Base-by-base conservation (phyloP, 2,113 vertebrate genomes). In the Oreochromis tanganicae region DNA sequence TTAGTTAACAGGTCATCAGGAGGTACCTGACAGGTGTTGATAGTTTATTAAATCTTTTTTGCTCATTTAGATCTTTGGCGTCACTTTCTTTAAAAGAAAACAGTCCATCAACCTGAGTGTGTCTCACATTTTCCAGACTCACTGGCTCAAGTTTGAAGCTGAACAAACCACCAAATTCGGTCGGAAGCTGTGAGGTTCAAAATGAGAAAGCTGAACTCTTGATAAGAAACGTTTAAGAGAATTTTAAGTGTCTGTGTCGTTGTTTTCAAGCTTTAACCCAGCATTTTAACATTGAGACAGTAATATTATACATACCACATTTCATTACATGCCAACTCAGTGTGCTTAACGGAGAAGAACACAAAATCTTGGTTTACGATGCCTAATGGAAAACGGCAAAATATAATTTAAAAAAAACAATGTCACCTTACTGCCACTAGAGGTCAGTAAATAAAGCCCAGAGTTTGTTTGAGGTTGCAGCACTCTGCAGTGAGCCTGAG, bases 111-210 rank as follows among this genome's bases (percentile, higher is more conserved):
- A 83, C 3, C 5, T 4, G 29, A 52, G 50, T 9, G 9, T 6
- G 91, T 91, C 14, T 89, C 86, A 19, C 43, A 89, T 21, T 84
- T 83, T 46, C 93, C 92, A 94, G 83, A 94, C 91, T 17, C 55
- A 36, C 27, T 59, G 59, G 59, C 32, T 66, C 29, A 66, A 4
- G 17, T 19, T 7, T 36, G n/a, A 27, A 75, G 21, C 24, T 50
- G 14, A 75, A 16, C 9, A 7, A 29, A 50, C 19, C 16, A 63
- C 16, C 10, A 38, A 66, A 66, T 66, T 66, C 1, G 0, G 17
- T 36, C 16, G 34, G 29, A 61, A 61, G 5, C 3, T 21, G 19
- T 21, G 34, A 38, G 34, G 63, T 68, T 68, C 34, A 68, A 68
- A 41, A 21, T 68, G 10, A 68, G 63, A 36, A 66, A 66, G 32